Evolutionary conservation across 2,797 vertebrate species (phyloP).

Genomic region (Acropternis orthonyx): DNA sequence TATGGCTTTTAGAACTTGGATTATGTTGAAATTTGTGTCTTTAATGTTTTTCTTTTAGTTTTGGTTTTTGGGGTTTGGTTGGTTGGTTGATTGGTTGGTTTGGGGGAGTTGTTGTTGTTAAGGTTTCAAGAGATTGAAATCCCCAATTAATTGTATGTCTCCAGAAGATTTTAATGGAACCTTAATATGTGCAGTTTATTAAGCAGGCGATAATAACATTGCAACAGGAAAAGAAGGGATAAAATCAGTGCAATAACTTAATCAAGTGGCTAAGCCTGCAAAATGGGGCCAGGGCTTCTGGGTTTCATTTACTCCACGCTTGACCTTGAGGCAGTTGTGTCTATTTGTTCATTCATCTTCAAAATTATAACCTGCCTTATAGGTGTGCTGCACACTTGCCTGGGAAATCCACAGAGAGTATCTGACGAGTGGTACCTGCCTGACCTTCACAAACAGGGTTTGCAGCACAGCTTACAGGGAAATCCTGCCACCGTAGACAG

Average conservation of each 20-base stretch:
- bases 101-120: no score
- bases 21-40: not conserved
- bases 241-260: not conserved
- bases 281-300: not conserved
- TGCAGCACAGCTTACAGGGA: not conserved
- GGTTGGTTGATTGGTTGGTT: no score
- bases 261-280: not conserved
- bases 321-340: not conserved
- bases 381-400: not conserved
- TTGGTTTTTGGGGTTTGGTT: not conserved
- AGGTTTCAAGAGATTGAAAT: not conserved
- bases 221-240: not conserved
- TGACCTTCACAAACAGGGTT: not conserved
- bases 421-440: rapidly evolving
- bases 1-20: not conserved
- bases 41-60: not conserved
- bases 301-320: not conserved
- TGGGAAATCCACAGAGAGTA: not conserved
- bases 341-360: not conserved
- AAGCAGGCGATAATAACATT: not conserved
- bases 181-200: not conserved
- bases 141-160: not conserved
- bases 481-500: not conserved
- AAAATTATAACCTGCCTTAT: not conserved
- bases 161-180: not conserved